Percentiles rank a stretch among this genome's conserved stretches.
Evolutionary conservation across 2,888 invertebrate species (phyloP).

Genomic region (Philhelius pedissequus): DNA sequence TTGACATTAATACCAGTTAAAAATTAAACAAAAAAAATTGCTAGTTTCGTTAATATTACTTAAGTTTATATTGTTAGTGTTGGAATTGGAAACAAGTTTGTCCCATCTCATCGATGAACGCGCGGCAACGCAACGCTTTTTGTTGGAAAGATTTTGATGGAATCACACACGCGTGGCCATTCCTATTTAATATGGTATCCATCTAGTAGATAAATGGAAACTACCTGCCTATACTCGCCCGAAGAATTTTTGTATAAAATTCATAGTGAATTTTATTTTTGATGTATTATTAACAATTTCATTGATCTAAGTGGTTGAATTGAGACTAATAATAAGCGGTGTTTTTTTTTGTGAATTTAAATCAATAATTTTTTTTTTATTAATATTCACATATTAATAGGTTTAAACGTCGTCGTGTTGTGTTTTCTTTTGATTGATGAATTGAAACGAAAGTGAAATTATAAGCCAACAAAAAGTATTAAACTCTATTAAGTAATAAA

Average conservation of each 20-base stretch:
- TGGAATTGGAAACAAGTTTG: slow-evolving; percentile 55
- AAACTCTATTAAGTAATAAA: neutral
- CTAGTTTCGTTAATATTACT: slow-evolving; percentile 23
- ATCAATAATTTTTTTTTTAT: neutral
- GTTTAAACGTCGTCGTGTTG: neutral
- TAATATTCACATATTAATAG: neutral
- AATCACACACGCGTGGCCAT: slow-evolving; percentile 44
- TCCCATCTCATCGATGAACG: neutral
- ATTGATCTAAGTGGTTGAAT: slow-evolving; percentile 47
- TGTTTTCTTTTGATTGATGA: neutral
- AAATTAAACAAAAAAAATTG: slow-evolving; percentile 23
- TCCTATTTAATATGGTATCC: neutral
- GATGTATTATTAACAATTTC: slow-evolving; percentile 40
- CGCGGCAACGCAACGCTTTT: neutral
- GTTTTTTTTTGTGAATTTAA: slow-evolving; percentile 13
- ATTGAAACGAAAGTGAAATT: neutral
- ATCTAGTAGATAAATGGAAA: slow-evolving; percentile 2
- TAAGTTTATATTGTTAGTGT: slow-evolving; percentile 25
- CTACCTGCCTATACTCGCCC: no score
- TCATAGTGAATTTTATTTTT: slow-evolving; percentile 24
- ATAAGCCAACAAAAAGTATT: neutral
- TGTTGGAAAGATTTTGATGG: slow-evolving; percentile 4
- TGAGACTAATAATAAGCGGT: neutral
- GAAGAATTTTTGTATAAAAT: slow-evolving; percentile 71
- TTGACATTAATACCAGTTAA: slow-evolving; percentile 26